phyloP scores from a whole-genome alignment of 2,113 vertebrate genomes.

The Suricata suricatta region DNA sequence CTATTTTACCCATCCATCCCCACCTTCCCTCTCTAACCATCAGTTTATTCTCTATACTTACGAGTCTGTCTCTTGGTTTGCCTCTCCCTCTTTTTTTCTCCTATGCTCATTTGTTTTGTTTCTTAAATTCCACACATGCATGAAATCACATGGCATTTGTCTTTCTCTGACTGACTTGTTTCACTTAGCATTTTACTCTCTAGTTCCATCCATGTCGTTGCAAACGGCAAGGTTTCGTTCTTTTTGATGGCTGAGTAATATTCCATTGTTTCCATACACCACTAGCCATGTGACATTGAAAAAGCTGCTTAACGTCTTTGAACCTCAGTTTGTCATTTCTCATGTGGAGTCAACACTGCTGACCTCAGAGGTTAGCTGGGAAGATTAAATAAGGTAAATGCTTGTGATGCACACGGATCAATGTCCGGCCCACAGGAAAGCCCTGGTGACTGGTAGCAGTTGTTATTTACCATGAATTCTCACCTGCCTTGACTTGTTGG shows the following conservation, averaged over 20 bases:
- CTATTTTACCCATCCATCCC: not conserved
- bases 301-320: not conserved
- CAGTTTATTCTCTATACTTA: not conserved
- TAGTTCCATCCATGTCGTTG: not conserved
- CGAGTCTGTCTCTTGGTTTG: not conserved
- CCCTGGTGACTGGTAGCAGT: accelerated
- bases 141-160: not conserved
- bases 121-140: not conserved
- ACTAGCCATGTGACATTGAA: not conserved
- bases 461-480: not conserved
- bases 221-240: not conserved
- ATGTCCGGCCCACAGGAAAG: not conserved
- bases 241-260: not conserved
- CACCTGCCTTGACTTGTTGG: not conserved
- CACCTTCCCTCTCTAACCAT: not conserved
- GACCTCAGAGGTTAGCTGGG: not conserved
- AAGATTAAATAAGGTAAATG: not conserved
- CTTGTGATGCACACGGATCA: not conserved
- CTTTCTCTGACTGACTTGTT: not conserved
- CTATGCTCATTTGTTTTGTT: not conserved
- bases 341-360: not conserved
- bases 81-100: not conserved
- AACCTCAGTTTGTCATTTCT: not conserved
- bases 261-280: no score
- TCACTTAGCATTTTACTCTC: not conserved